Evolutionary conservation across 2,888 invertebrate genomes (phyloP), one percentile per base, ranked within the genome.

Genomic region (Apamea crenata): DNA sequence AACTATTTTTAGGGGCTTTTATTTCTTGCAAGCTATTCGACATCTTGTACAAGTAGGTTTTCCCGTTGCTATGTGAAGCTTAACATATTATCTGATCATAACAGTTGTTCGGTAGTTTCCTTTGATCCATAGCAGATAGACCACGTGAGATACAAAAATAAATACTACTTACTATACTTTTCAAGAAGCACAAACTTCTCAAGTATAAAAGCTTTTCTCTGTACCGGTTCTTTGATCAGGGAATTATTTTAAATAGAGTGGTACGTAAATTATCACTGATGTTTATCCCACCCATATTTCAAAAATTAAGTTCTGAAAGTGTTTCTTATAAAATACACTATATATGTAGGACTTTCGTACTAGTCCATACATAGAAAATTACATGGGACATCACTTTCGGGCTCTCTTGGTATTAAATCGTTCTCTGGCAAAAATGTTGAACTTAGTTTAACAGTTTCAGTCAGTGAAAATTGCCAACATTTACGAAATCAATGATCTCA

Each of bases 131-230:
- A 44, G 36, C 70, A 47, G 29, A 70, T 68, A 80, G 59, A 73
- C 25, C 32, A 56, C 44, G 59, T 53, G 50, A 36, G 53, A 67
- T 67, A 85, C 53, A 67, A 86, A 86, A 72, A 86, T 85, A 86
- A 83, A 76, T 83, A 56, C 16, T 32, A 16, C 29, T 68, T 32
- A 16, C 29, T 68, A 47, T 44, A 12, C 44, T 69, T 70, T 63
- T 56, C 36, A 69, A 76, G 83, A 76, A 47, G n/a, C 63, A 68
- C 63, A 53, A 79, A 50, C 50, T 75, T 50, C 50, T 81, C 74
- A 67, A 83, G 50, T 70, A 25, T 73, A 75, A 82, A 82, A 76
- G 86, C 71, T 82, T 75, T 82, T 73, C 53, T 69, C 59, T 73
- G 40, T 18, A 82, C 25, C 29, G 40, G 61, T 61, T 76, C 69